phyloP scores from a whole-genome alignment of 64 coral and sea anemone species.

The Porites lutea region DNA sequence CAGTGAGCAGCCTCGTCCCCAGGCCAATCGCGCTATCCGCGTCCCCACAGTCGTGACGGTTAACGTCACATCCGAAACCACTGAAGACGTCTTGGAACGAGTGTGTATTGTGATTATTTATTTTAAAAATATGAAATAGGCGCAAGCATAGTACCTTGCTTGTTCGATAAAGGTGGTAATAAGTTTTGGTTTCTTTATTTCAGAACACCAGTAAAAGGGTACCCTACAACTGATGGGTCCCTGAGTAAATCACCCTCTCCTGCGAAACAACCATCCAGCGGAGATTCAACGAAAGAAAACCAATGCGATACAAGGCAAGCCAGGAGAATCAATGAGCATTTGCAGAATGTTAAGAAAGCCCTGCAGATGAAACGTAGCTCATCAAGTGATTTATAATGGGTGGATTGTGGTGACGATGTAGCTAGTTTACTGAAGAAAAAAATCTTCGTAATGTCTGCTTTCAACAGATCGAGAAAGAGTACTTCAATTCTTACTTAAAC shows the following conservation, averaged over 20 bases:
- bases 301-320: conserved; percentile 35
- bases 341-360: conserved; percentile 64
- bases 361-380: conserved; percentile 48
- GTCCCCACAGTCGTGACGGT: too few relatives aligned
- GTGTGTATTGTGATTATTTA: too few relatives aligned
- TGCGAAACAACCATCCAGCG: conserved; percentile 6
- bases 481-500: too few relatives aligned
- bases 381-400: conserved; percentile 17
- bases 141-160: not conserved
- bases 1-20: too few relatives aligned
- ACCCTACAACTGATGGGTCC: not conserved
- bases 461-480: too few relatives aligned
- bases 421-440: not conserved
- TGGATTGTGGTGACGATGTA: not conserved
- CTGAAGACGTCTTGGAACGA: too few relatives aligned
- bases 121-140: too few relatives aligned
- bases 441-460: too few relatives aligned
- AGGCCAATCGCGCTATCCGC: too few relatives aligned
- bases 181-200: not conserved
- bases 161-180: not conserved
- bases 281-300: conserved; percentile 30
- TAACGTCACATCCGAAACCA: too few relatives aligned
- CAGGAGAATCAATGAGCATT: conserved; percentile 68
- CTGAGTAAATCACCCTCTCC: not conserved
- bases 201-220: conserved; percentile 38